Conservation (phyloP, 1,140 invertebrate species). For the Ostrea denselamellosa region DNA sequence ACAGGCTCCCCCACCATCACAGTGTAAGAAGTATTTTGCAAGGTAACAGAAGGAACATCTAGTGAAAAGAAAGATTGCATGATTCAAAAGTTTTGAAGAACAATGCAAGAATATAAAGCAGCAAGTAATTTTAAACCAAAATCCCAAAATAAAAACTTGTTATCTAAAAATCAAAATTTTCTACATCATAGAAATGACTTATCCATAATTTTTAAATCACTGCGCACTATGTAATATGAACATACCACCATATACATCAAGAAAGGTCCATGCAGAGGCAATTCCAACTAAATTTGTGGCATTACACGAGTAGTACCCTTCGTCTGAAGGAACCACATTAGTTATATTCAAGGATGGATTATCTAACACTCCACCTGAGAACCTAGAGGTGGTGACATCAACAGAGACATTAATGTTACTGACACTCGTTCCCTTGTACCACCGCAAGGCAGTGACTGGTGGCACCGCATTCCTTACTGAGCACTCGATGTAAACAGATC, state of each 20-base stretch:
- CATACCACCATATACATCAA: constrained; percentile 52
- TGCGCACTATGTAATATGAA: background rate
- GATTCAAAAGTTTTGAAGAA: background rate
- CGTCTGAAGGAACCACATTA: constrained; percentile 42
- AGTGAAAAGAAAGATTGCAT: background rate
- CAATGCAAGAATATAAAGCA: background rate
- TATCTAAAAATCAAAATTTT: background rate
- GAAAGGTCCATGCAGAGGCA: constrained; percentile 29
- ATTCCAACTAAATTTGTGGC: constrained; percentile 52
- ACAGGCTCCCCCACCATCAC: constrained; percentile 34
- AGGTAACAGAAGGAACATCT: constrained; percentile 28
- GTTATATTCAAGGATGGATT: constrained; percentile 51
- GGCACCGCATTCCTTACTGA: background rate
- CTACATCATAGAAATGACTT: background rate
- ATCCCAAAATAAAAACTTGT: no score
- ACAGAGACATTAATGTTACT: background rate
- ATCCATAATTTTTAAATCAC: background rate
- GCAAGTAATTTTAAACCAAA: background rate
- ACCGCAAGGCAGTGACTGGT: background rate
- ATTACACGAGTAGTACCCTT: constrained; percentile 46
- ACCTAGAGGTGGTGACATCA: constrained; percentile 1
- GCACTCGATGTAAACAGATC: constrained; percentile 43
- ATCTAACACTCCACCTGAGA: constrained; percentile 17
- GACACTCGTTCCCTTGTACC: constrained; percentile 18
- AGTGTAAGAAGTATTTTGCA: constrained; percentile 30